Percentiles rank a stretch among this genome's conserved stretches.
Evolutionary conservation across 1,140 invertebrate species (phyloP).

Genomic region (Nasonia giraulti): DNA sequence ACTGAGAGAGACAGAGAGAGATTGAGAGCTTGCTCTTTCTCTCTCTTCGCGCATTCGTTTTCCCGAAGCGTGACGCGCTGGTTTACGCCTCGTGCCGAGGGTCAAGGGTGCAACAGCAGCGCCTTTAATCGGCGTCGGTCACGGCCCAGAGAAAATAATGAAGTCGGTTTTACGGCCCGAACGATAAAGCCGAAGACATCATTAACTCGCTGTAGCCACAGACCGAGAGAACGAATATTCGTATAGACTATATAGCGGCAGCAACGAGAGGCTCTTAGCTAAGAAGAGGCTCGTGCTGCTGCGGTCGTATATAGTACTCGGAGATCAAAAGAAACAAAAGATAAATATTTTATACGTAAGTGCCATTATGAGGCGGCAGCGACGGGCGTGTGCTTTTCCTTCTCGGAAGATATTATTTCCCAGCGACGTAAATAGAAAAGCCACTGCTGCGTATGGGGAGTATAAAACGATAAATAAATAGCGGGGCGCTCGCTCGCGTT

Average conservation of each 20-base stretch:
- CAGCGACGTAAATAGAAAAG: conserved; percentile 40
- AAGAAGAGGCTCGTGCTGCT: neutral
- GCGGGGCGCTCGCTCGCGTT: neutral
- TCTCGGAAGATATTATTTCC: conserved; percentile 46
- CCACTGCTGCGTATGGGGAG: neutral
- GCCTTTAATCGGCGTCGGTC: conserved; percentile 25
- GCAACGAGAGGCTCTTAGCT: neutral
- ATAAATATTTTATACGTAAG: conserved; percentile 44
- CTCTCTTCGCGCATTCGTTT: neutral
- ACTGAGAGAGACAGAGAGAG: no score
- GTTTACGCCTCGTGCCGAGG: neutral
- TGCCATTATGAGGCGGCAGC: neutral
- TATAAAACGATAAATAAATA: conserved; percentile 47
- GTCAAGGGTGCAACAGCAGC: conserved; percentile 36
- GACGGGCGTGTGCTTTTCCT: neutral
- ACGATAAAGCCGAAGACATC: conserved; percentile 37
- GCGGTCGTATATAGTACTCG: neutral
- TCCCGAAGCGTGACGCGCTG: conserved; percentile 29
- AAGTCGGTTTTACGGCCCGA: conserved; percentile 21
- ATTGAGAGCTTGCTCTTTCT: neutral
- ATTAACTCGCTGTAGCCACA: conserved; percentile 26
- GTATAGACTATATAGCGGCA: neutral
- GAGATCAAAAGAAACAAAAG: conserved; percentile 6
- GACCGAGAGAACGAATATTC: neutral
- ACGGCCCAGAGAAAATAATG: conserved; percentile 34